A percentile compares a stretch with the other conserved stretches of the same genome.
Conservation (phyloP, 2,113 vertebrate species). For the Xiphophorus hellerii region DNA sequence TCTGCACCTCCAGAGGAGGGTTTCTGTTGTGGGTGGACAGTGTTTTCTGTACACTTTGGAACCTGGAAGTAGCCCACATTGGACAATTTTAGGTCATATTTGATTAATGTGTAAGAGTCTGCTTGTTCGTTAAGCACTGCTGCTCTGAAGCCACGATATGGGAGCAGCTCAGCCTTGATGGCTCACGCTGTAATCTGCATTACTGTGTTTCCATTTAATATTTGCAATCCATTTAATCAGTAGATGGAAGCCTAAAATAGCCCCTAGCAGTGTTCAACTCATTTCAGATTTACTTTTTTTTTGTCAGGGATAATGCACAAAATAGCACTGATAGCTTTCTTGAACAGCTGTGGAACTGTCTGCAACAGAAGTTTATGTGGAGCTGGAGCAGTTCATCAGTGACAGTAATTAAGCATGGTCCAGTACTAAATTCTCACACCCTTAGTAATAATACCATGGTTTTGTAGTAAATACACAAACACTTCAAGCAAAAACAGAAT, state of each 20-base stretch:
- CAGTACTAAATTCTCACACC: not conserved
- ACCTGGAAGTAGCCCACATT: conserved; percentile 30
- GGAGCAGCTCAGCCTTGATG: conserved; percentile 37
- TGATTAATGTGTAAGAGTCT: conserved; percentile 65
- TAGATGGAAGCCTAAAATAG: conserved; percentile 52
- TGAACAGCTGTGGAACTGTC: conserved; percentile 14
- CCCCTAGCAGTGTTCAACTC: conserved; percentile 45
- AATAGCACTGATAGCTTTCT: not conserved
- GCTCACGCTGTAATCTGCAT: conserved; percentile 41
- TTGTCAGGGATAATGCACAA: conserved; percentile 30
- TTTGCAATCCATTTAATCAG: conserved; percentile 51
- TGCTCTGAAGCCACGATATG: conserved; percentile 38
- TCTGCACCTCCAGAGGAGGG: not conserved
- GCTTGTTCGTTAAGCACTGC: conserved; percentile 55
- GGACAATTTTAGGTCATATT: conserved; percentile 71
- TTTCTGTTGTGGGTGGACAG: conserved; percentile 6
- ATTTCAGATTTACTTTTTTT: conserved; percentile 38
- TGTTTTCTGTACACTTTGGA: conserved; percentile 30
- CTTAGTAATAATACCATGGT: too few species aligned
- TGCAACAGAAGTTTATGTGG: not conserved
- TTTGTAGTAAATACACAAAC: too few species aligned
- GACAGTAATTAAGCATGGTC: not conserved
- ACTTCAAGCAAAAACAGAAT: not conserved
- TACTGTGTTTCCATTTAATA: conserved; percentile 39
- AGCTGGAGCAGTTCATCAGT: conserved; percentile 2